These are phyloP conservation scores for Microvelia longipes DNA, from an alignment of 1,140 invertebrate species.

Conservation along the genomic window DNA sequence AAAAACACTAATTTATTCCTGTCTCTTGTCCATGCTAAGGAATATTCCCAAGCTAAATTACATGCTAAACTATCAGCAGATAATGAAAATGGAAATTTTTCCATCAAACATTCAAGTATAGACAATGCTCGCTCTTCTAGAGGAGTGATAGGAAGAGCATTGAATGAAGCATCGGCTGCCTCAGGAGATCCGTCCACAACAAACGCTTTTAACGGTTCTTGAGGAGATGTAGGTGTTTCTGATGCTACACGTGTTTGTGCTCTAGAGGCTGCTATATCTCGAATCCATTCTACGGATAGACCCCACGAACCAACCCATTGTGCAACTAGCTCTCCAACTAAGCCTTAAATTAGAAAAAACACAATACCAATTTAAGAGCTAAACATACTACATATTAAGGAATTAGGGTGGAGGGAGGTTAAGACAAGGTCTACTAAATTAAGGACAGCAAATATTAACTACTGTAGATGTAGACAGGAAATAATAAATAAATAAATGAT, in stretches of 20 bases:
- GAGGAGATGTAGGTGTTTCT: neutral
- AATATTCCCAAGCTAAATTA: constrained; percentile 82
- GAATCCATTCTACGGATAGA: constrained; percentile 9
- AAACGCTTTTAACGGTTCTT: constrained; percentile 6
- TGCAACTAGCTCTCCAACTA: constrained; percentile 49
- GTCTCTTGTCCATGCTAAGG: constrained; percentile 67
- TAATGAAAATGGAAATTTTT: neutral
- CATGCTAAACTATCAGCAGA: constrained; percentile 38
- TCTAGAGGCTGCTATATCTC: neutral
- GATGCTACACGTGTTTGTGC: neutral
- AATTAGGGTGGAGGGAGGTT: no score
- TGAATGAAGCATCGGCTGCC: constrained; percentile 17
- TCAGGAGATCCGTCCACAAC: constrained; percentile 17
- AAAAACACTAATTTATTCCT: constrained; percentile 47
- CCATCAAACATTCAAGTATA: neutral
- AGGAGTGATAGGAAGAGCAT: constrained; percentile 19
- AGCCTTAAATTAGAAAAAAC: no score
- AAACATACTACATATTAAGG: no score
- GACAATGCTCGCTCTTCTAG: constrained; percentile 11
- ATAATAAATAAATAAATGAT: no score
- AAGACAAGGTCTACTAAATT: no score
- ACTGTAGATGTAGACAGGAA: no score
- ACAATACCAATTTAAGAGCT: no score
- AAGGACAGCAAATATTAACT: no score
- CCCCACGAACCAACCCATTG: constrained; percentile 42